Conservation (phyloP, 1,140 invertebrate species). For the Armadillidium nasatum region DNA sequence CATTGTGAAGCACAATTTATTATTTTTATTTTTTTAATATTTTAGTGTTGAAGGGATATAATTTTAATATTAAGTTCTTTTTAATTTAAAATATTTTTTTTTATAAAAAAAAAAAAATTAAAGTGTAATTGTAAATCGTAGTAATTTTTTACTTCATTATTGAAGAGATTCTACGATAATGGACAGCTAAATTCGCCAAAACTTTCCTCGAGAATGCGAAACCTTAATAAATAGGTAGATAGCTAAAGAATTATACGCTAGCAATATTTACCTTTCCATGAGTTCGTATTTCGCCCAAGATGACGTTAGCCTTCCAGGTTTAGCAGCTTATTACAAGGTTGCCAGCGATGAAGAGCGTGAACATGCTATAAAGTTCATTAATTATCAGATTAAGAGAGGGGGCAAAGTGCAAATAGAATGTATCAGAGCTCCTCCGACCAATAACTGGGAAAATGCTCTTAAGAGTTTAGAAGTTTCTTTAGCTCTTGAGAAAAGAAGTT, state of each 20-base stretch:
- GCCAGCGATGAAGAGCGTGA: constrained; percentile 60
- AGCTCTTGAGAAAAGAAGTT: constrained; percentile 57
- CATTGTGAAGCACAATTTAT: no score
- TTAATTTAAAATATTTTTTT: no score
- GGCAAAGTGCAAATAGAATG: constrained; percentile 51
- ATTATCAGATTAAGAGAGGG: constrained; percentile 59
- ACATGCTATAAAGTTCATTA: constrained; percentile 62
- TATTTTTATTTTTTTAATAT: no score
- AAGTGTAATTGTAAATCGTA: no score
- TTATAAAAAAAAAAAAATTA: no score
- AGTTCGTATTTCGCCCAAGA: constrained; percentile 60
- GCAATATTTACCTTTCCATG: constrained; percentile 46
- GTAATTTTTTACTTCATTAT: no score
- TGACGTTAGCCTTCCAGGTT: constrained; percentile 61
- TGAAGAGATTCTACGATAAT: no score
- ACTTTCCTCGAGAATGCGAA: no score
- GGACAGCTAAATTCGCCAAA: no score
- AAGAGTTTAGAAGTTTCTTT: constrained; percentile 59
- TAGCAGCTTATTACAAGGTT: constrained; percentile 58
- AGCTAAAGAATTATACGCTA: background rate
- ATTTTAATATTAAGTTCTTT: no score
- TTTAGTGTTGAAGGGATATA: no score
- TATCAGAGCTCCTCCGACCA: constrained; percentile 54
- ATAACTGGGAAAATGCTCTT: constrained; percentile 57
- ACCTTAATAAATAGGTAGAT: no score